Percentiles rank a stretch among this genome's conserved stretches.
These are phyloP conservation scores for Emydura subglobosa DNA, from an alignment of 2,113 vertebrate species.

Conservation along the genomic window DNA sequence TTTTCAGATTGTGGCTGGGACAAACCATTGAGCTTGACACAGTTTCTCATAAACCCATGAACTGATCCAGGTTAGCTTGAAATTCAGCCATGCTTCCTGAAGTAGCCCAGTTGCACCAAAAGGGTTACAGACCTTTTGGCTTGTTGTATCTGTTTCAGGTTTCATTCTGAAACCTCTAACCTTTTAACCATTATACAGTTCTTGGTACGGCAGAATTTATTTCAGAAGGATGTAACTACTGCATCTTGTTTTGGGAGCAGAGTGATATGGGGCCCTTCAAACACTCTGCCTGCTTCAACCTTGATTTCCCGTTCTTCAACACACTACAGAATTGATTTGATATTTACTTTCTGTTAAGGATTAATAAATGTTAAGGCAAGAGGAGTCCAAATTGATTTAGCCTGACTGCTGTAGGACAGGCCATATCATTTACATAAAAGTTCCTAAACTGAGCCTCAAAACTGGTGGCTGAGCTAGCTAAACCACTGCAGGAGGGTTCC, in stretches of 20 bases:
- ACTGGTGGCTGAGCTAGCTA: background rate
- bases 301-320: too few species aligned
- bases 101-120: rapidly evolving
- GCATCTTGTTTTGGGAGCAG: too few species aligned
- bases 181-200: background rate
- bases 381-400: background rate
- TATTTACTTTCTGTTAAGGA: background rate
- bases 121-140: background rate
- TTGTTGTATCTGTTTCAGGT: background rate
- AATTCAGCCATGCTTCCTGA: background rate
- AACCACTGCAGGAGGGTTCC: background rate
- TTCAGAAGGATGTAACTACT: background rate
- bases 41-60: background rate
- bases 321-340: background rate
- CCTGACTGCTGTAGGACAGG: background rate
- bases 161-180: background rate
- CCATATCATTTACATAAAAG: background rate
- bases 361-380: background rate
- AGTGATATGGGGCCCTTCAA: too few species aligned
- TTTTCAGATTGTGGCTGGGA: background rate
- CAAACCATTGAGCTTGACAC: background rate
- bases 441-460: background rate
- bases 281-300: background rate
- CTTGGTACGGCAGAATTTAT: rapidly evolving
- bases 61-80: background rate